A percentile compares a stretch with the other conserved stretches of the same genome.
Evolutionary conservation across 1,140 invertebrate species (phyloP).

Genomic region (Apocrypta bakeri): DNA sequence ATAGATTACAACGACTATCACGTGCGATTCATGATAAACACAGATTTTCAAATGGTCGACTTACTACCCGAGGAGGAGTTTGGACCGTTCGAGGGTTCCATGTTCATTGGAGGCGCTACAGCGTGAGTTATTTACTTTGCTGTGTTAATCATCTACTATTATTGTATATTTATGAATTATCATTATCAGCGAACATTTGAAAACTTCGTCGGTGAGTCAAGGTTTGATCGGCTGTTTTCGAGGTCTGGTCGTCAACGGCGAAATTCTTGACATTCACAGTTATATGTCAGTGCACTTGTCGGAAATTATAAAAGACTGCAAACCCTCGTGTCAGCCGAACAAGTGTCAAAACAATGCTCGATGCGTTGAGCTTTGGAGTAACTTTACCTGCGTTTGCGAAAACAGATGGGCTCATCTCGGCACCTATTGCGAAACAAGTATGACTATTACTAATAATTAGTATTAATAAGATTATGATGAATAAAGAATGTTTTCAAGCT

Average conservation of each 20-base stretch:
- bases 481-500: no score
- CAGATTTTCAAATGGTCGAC: slow-evolving; percentile 90
- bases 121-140: slow-evolving; percentile 77
- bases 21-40: slow-evolving; percentile 94
- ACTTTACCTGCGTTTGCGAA: slow-evolving; percentile 91
- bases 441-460: no score
- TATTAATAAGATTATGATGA: no score
- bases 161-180: not conserved
- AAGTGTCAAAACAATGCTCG: slow-evolving; percentile 93
- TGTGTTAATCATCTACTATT: not conserved
- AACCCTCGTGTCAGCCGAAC: slow-evolving; percentile 93
- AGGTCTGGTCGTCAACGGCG: slow-evolving; percentile 92
- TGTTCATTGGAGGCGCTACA: slow-evolving; percentile 94
- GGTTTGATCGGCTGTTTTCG: slow-evolving; percentile 95
- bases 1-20: slow-evolving; percentile 95
- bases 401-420: slow-evolving; percentile 94
- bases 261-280: slow-evolving; percentile 92
- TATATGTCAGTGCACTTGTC: slow-evolving; percentile 94
- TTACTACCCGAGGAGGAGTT: slow-evolving; percentile 89
- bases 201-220: slow-evolving; percentile 86
- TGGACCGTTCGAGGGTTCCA: slow-evolving; percentile 92
- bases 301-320: slow-evolving; percentile 93
- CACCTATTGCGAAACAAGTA: slow-evolving; percentile 91
- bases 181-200: slow-evolving; percentile 82
- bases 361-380: slow-evolving; percentile 94